phyloP scores from a whole-genome alignment of 2,888 invertebrate species.

The Orthonychiurus folsomi region DNA sequence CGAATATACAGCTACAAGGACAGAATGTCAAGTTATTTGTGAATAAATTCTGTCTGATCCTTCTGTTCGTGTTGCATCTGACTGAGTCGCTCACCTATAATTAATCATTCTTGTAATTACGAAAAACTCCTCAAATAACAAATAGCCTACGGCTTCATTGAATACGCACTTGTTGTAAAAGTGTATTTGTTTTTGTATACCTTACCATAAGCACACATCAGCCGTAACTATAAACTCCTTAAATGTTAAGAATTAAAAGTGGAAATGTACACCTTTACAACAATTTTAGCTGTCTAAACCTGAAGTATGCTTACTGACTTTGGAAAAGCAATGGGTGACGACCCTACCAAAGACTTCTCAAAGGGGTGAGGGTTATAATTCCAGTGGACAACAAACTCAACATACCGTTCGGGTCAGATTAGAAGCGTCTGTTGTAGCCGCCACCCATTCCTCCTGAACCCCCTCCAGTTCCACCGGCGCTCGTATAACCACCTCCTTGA shows the following conservation, averaged over 20 bases:
- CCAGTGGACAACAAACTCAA: neutral
- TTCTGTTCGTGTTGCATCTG: neutral
- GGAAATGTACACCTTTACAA: neutral
- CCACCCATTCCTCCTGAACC: slow-evolving; percentile 31
- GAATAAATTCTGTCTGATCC: too few relatives aligned
- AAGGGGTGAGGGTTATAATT: neutral
- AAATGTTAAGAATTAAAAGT: neutral
- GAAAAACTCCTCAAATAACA: neutral
- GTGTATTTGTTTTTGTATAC: neutral
- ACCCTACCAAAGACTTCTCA: neutral
- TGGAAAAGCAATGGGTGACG: neutral
- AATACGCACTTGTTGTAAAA: neutral
- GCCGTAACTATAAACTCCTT: too few relatives aligned
- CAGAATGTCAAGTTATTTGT: too few relatives aligned
- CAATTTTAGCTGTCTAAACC: neutral
- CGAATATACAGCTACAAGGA: neutral
- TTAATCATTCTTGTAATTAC: neutral
- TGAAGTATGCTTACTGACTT: too few relatives aligned
- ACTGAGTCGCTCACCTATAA: neutral
- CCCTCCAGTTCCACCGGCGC: slow-evolving; percentile 26
- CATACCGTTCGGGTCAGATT: slow-evolving; percentile 11
- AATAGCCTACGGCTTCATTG: neutral
- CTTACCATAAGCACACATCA: too few relatives aligned
- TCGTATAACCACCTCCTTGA: slow-evolving; percentile 30
- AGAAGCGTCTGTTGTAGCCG: slow-evolving; percentile 39